A percentile compares a stretch with the other conserved stretches of the same genome.
phyloP scores from a whole-genome alignment of 1,140 invertebrate species.

The Hylaeus volcanicus region DNA sequence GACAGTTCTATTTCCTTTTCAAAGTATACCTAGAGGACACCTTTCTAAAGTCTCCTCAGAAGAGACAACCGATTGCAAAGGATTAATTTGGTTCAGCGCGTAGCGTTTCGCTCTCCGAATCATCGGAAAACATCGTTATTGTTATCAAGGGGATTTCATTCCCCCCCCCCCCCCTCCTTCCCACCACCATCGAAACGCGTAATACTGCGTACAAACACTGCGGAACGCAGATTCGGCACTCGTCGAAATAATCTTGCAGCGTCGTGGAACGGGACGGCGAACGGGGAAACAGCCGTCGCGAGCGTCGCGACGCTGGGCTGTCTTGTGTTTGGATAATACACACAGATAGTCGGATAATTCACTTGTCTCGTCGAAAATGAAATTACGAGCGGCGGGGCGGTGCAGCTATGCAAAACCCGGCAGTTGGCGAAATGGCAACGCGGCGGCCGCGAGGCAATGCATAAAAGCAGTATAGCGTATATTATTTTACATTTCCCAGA shows the following conservation, averaged over 20 bases:
- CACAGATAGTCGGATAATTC: constrained; percentile 66
- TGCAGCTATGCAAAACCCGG: constrained; percentile 51
- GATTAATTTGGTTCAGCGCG: too few relatives aligned
- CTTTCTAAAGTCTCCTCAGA: too few relatives aligned
- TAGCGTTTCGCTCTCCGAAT: constrained; percentile 6
- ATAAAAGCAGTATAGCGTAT: constrained; percentile 67
- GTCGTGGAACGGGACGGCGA: neutral
- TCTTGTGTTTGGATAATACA: constrained; percentile 63
- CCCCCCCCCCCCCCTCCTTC: neutral
- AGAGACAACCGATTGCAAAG: too few relatives aligned
- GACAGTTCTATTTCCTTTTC: too few relatives aligned
- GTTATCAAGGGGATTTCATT: constrained; percentile 1
- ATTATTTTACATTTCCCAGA: constrained; percentile 76
- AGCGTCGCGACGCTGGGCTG: constrained; percentile 23
- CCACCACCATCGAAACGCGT: constrained; percentile 4
- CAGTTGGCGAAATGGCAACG: constrained; percentile 56
- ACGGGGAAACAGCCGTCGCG: constrained; percentile 33
- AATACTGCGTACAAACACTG: constrained; percentile 51
- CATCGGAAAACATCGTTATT: constrained; percentile 46
- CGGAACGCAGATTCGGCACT: constrained; percentile 51
- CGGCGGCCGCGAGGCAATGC: constrained; percentile 57
- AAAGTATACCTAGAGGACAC: too few relatives aligned
- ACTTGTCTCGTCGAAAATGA: constrained; percentile 67
- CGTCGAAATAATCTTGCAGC: constrained; percentile 49
- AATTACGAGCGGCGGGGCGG: constrained; percentile 56